Percentiles rank a stretch among this genome's conserved stretches.
Evolutionary conservation across 2,888 invertebrate genomes (phyloP).

Genomic region (Malthinus flaveolus): DNA sequence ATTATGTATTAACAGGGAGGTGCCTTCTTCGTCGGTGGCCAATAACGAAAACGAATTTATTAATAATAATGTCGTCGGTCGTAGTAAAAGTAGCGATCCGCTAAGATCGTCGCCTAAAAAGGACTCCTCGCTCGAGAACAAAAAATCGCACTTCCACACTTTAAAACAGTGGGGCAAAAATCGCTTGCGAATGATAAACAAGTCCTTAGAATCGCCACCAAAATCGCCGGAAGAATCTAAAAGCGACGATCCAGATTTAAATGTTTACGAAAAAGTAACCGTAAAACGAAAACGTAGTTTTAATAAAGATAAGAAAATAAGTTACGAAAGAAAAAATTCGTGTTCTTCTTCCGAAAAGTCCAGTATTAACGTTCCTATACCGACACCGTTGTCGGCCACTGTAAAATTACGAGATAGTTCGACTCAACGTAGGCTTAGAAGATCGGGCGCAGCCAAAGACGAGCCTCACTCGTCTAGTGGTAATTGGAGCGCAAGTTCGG

Average conservation of each 20-base stretch:
- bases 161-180: conserved; percentile 85
- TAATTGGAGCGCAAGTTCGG: conserved; percentile 94
- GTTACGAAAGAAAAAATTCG: conserved; percentile 73
- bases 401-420: conserved; percentile 80
- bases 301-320: conserved; percentile 65
- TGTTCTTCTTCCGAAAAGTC: conserved; percentile 76
- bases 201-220: conserved; percentile 59
- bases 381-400: conserved; percentile 60
- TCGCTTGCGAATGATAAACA: conserved; percentile 73
- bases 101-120: conserved; percentile 60
- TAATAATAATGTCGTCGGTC: conserved; percentile 60
- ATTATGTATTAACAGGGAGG: conserved; percentile 44
- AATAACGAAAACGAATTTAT: conserved; percentile 56
- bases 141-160: conserved; percentile 76
- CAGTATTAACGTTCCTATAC: conserved; percentile 63
- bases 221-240: conserved; percentile 57
- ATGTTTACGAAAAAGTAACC: conserved; percentile 69
- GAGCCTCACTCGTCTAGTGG: conserved; percentile 90
- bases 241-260: conserved; percentile 64
- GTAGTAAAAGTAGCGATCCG: conserved; percentile 77
- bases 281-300: conserved; percentile 64
- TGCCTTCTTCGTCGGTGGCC: conserved; percentile 43
- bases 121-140: conserved; percentile 64
- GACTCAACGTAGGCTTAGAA: conserved; percentile 69
- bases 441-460: conserved; percentile 70